Conservation (phyloP, 2,797 vertebrate genomes). For the Enteromius viviparus region DNA sequence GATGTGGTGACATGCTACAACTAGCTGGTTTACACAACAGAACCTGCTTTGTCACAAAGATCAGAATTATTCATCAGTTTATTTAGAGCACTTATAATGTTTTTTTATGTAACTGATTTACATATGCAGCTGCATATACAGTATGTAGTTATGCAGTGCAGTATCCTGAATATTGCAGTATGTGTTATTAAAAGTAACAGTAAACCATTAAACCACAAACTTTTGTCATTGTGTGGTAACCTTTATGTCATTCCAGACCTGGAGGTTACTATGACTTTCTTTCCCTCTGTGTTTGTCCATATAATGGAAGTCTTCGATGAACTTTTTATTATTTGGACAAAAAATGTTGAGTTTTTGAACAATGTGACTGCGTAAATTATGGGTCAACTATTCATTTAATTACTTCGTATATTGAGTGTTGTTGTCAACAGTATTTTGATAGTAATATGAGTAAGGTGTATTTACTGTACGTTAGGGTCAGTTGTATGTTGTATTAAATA, state of each 20-base stretch:
- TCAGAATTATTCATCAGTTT: conserved; percentile 7
- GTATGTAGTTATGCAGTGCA: neutral
- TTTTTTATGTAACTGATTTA: conserved; percentile 4
- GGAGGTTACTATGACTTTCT: neutral
- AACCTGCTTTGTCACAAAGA: neutral
- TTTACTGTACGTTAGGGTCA: neutral
- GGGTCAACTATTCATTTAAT: neutral
- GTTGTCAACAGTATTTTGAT: neutral
- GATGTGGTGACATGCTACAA: conserved; percentile 2
- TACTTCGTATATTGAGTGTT: neutral
- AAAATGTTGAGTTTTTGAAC: neutral
- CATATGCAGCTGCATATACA: neutral
- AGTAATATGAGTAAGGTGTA: neutral
- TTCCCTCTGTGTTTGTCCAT: neutral
- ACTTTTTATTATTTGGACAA: neutral
- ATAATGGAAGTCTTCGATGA: neutral
- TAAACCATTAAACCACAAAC: neutral
- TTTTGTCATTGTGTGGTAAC: too few relatives aligned
- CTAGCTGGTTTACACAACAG: conserved; percentile 17
- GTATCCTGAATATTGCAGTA: neutral
- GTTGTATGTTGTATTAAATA: conserved; percentile 3
- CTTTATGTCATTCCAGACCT: neutral
- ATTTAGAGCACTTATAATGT: neutral
- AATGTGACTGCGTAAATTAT: neutral
- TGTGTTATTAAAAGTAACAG: neutral